Base-by-base conservation (phyloP, 2,797 vertebrate species). In the Rhynchonycteris naso region DNA sequence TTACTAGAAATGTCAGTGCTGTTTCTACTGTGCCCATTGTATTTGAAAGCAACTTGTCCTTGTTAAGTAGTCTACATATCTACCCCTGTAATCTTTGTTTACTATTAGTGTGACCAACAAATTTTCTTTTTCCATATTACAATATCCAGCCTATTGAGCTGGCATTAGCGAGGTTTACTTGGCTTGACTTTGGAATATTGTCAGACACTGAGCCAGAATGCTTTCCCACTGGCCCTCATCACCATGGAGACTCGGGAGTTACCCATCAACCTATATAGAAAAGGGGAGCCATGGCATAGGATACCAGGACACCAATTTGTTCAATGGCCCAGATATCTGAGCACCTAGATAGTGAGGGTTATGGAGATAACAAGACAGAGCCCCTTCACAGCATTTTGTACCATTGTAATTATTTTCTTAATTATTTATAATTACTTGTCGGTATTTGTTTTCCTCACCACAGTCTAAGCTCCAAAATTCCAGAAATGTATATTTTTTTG, bases 1-100 rank as follows among this genome's bases (percentile, higher is more conserved):
- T 95, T 96, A 95, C 96, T 71, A 63, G 91, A 96, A 95, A 95
- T 91, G 96, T 97, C 95, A 89, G 79, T 91, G 97, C 96, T 93
- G 93, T 96, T 96, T 97, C 93, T n/a, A 12, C 95, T 47, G 89
- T 65, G 93, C 87, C 88, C 74, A 81, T 87, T 24, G 1, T 93
- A 87, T 96, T 97, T 91, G 93, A 93, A 97, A 92, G 93, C 94
- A 91, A 83, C 93, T 66, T 94, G 95, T 96, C 94, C 96, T 95
- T 61, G 84, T 95, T 95, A 96, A 96, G 83, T 78, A 87, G 80
- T 50, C 66, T 96, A 96, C 97, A 96, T 94, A 95, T 72, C 80
- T 91, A 88, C 92, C 88, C 87, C 80, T 72, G 61, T 93, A 91
- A 93, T 96, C 94, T 94, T 95, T 97, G 96, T 97, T 95, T 96